These are phyloP conservation scores for Antheraea yamamai DNA, from an alignment of 2,888 invertebrate species.

Conservation along the genomic window DNA sequence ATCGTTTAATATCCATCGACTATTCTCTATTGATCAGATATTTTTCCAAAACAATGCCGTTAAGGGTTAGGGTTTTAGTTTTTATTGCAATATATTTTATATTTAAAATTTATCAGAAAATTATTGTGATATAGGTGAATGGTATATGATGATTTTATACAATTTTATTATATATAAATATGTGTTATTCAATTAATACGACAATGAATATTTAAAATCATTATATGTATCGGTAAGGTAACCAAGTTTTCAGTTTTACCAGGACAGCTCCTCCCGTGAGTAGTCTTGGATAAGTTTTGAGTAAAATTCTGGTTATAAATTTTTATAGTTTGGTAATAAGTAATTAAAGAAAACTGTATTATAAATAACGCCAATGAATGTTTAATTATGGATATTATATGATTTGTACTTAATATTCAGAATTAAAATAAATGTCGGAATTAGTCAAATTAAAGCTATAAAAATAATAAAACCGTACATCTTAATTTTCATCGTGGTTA, in stretches of 20 bases:
- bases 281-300: no score
- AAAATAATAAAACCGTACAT: background rate
- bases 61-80: constrained; percentile 3
- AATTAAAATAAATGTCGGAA: background rate
- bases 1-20: background rate
- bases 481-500: background rate
- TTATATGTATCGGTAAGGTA: no score
- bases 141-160: constrained; percentile 42
- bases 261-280: no score
- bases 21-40: constrained; percentile 4
- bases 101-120: constrained; percentile 22
- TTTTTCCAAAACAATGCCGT: background rate
- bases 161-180: background rate
- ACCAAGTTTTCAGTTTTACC: no score
- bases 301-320: no score
- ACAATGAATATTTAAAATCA: background rate
- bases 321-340: no score
- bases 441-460: background rate
- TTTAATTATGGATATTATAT: background rate
- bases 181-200: constrained; percentile 1
- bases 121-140: constrained; percentile 62
- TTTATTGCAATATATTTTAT: constrained; percentile 8
- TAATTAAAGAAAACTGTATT: background rate
- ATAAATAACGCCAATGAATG: background rate
- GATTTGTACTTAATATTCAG: background rate